Evolutionary conservation across 2,113 vertebrate genomes (phyloP), one percentile per base, ranked within the genome.

Genomic region (Noturus placidus): DNA sequence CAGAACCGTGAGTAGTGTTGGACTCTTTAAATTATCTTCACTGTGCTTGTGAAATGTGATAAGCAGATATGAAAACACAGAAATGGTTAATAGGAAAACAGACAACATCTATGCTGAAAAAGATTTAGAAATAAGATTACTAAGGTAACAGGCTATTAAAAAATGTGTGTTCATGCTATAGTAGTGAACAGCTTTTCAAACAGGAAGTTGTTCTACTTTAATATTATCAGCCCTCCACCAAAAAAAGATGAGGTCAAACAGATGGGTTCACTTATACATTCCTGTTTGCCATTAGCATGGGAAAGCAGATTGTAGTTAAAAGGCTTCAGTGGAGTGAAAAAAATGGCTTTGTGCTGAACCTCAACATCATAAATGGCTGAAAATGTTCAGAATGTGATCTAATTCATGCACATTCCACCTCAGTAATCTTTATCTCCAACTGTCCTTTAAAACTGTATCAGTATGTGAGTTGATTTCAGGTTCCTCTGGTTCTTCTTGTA

Each of bases 1-100:
- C 69, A 96, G 97, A 96, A 99, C 97, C 84, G 98, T 99, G 65
- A 91, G 90, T 85, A 78, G 65, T 42, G 20, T 61, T 42, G 9
- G n/a, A 38, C 25, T 17, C 3, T 4, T 63, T n/a, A n/a, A 57
- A n/a, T 56, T 81, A 17, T 42, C 33, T 17, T 14, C 6, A 61
- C 38, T 42, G 38, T 46, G 20, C 42, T 82, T 50, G 25, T 19
- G 27, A 83, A 30, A 46, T 67, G 20, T 5, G 25, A 42, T 25
- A 42, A 74, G 70, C 70, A 74, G 17, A 82, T 59, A 82, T 35
- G 22, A 35, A 22, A 25, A 14, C n/a, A 57, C 50, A 57, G 38
- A 46, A 25, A 11, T 72, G 20, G 72, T 50, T 15, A 77, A 2
- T 50, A 50, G 74, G 17, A 77, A 27, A 77, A 30, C 25, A 50